Base-by-base conservation (phyloP, 2,113 vertebrate genomes). In the Nannospalax galili region DNA sequence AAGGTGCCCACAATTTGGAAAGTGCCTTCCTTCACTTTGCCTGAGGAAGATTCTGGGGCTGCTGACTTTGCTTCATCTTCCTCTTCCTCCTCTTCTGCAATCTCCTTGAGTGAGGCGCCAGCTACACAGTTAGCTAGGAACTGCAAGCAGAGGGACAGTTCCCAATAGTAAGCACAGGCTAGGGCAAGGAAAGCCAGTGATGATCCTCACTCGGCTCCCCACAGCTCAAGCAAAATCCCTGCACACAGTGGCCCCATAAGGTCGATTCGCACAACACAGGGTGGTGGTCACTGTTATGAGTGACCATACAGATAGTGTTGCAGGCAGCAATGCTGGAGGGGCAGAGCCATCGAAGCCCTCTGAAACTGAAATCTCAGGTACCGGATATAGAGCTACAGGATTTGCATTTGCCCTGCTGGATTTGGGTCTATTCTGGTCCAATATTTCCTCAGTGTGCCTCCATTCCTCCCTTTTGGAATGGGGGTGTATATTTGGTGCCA, bases 1-100 rank as follows among this genome's bases (percentile, higher is more conserved):
- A 99, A 96, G 0, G 99, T 99, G 67, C 99, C 99, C 80, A 99
- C 99, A 1, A 99, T 77, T 93, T 99, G 98, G 62, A 99, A 99
- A 0, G 95, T 91, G 72, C 98, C 97, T 7, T 95, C 94, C 60
- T 97, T 97, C n/a, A 91, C 14, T 73, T 73, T 96, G 40, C 2
- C 1, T 0, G 14, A 14, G 10, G 91, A 40, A 14, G 56, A 24
- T 4, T 98, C 97, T 4, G 48, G 90, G 2, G 56, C 30, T 0
- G 1, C n/a, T 0, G 97, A 96, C 52, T 32, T 88, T 4, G 37
- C 78, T 91, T 98, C 86, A 7, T 78, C 77, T 2, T 97, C 94
- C 4, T 97, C 98, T 3, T 98, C 98, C 0, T 89, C 98, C 0
- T 98, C 98, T 0, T 98, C 98, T 0, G 26, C 77, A 19, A 90